A percentile compares a stretch with the other conserved stretches of the same genome.
These are phyloP conservation scores for Yponomeuta plumbellus DNA, from an alignment of 2,888 invertebrate species.

Conservation along the genomic window DNA sequence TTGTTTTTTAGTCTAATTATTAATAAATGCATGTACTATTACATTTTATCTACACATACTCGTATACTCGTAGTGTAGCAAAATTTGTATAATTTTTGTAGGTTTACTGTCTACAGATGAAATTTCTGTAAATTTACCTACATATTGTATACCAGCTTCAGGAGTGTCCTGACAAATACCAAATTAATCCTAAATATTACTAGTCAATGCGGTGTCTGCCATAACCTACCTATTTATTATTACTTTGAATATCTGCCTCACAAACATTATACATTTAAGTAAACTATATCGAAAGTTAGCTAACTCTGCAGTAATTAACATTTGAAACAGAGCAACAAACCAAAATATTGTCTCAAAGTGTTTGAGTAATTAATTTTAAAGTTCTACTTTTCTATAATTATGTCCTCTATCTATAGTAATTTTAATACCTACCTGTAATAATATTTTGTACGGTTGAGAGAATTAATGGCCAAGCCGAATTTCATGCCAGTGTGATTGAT, in stretches of 20 bases:
- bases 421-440: too few relatives aligned
- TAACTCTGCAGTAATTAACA: neutral
- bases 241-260: neutral
- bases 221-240: neutral
- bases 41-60: neutral
- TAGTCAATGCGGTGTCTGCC: neutral
- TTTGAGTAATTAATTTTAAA: neutral
- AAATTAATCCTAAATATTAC: neutral
- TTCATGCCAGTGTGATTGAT: neutral
- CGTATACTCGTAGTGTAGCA: neutral
- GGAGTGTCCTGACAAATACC: neutral
- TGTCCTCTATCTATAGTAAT: neutral
- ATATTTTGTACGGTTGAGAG: too few relatives aligned
- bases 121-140: neutral
- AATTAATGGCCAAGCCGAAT: neutral
- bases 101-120: neutral
- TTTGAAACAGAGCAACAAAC: neutral
- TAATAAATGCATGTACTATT: neutral
- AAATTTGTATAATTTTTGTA: neutral
- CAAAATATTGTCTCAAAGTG: neutral
- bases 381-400: neutral
- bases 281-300: too few relatives aligned
- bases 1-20: constrained; percentile 1
- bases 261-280: too few relatives aligned
- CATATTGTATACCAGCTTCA: neutral